These are phyloP conservation scores for Pygoscelis antarcticus DNA, from an alignment of 2,113 vertebrate genomes.

Conservation along the genomic window DNA sequence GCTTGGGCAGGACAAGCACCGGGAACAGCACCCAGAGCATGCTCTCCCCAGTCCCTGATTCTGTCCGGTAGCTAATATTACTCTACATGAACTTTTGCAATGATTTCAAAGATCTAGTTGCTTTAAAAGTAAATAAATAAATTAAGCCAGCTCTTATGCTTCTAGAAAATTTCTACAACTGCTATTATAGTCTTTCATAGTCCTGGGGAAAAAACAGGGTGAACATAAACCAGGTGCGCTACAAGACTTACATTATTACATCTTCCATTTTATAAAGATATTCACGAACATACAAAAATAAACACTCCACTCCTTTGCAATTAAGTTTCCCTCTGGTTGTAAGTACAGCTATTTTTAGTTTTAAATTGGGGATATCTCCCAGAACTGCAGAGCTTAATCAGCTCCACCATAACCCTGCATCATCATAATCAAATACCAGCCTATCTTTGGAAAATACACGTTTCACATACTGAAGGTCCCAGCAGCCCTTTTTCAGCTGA, in stretches of 20 bases:
- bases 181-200: not conserved
- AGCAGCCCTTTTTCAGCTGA: not conserved
- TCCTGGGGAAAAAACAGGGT: not conserved
- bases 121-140: slow-evolving; percentile 1
- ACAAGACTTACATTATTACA: not conserved
- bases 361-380: slow-evolving; percentile 47
- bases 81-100: not conserved
- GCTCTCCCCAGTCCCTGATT: not conserved
- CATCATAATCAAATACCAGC: slow-evolving; percentile 2
- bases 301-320: slow-evolving; percentile 27
- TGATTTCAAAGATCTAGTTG: not conserved
- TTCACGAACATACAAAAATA: slow-evolving; percentile 29
- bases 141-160: not conserved
- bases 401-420: slow-evolving; percentile 11
- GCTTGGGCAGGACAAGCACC: not conserved
- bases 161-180: not conserved
- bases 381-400: slow-evolving; percentile 36
- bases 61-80: not conserved
- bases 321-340: slow-evolving; percentile 13
- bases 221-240: slow-evolving; percentile 2
- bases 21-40: not conserved
- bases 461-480: not conserved
- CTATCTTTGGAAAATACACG: slow-evolving; percentile 20
- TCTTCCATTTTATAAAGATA: slow-evolving; percentile 18
- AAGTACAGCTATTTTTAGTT: slow-evolving; percentile 52